Conservation (phyloP, 2,797 vertebrate species). For the Novumbra hubbsi region DNA sequence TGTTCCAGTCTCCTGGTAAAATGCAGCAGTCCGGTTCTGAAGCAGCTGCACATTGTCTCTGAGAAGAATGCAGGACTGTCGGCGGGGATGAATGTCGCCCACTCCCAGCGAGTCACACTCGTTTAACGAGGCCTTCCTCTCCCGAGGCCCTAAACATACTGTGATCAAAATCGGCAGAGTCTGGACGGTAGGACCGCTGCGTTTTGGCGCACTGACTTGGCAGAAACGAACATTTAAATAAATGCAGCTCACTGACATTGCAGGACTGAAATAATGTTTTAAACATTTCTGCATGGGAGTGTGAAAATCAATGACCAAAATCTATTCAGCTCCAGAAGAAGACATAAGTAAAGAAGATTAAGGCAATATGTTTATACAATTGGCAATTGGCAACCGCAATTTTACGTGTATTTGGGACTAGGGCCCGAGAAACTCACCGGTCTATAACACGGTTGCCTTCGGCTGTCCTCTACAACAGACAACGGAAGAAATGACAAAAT, state of each 20-base stretch:
- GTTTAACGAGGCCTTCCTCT: constrained; percentile 62
- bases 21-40: constrained; percentile 54
- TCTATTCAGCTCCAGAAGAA: constrained; percentile 32
- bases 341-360: constrained; percentile 14
- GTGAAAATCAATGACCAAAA: constrained; percentile 10
- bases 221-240: constrained; percentile 63
- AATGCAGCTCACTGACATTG: constrained; percentile 60
- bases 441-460: constrained; percentile 10
- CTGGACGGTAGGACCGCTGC: constrained; percentile 55
- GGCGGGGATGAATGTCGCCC: constrained; percentile 64
- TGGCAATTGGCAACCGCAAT: too few relatives aligned
- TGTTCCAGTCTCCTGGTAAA: constrained; percentile 42
- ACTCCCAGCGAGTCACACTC: constrained; percentile 65
- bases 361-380: neutral
- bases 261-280: constrained; percentile 44
- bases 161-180: constrained; percentile 59
- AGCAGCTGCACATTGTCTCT: constrained; percentile 67
- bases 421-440: constrained; percentile 11
- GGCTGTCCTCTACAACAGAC: constrained; percentile 40
- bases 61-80: constrained; percentile 62
- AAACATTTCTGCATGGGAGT: constrained; percentile 32
- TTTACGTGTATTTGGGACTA: neutral
- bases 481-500: constrained; percentile 38
- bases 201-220: constrained; percentile 45
- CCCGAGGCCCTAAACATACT: constrained; percentile 65